These are phyloP conservation scores for Drosophila chauvacae DNA, from an alignment of 1,140 invertebrate genomes.

Conservation along the genomic window DNA sequence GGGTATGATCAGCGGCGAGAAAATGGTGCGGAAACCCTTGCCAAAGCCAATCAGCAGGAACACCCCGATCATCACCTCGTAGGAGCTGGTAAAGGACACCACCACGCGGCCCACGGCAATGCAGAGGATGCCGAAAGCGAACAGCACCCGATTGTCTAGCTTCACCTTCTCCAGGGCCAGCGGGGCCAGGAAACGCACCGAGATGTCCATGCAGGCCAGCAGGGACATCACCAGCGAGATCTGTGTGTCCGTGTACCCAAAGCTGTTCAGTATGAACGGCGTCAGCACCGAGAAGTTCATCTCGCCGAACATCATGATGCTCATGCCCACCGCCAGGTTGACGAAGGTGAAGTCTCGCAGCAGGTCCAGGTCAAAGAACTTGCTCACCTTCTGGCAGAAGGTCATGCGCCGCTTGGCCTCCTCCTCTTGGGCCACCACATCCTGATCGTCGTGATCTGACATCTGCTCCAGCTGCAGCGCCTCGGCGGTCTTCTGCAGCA, in stretches of 20 bases:
- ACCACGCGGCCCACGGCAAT: conserved; percentile 87
- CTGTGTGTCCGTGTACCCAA: conserved; percentile 85
- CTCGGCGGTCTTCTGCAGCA: conserved; percentile 62
- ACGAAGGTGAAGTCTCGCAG: conserved; percentile 88
- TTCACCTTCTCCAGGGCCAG: conserved; percentile 87
- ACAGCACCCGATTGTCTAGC: conserved; percentile 88
- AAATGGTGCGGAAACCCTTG: conserved; percentile 89
- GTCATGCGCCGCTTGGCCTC: conserved; percentile 77
- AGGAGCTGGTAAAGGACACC: conserved; percentile 65
- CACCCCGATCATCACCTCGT: conserved; percentile 58
- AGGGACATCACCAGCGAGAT: conserved; percentile 87
- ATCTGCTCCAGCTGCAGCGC: conserved; percentile 41
- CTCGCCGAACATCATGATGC: conserved; percentile 88
- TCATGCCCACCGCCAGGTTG: conserved; percentile 88
- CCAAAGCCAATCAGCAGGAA: conserved; percentile 86
- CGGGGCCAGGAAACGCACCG: conserved; percentile 87
- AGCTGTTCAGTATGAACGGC: conserved; percentile 88
- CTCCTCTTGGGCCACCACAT: conserved; percentile 50
- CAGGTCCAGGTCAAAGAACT: conserved; percentile 89
- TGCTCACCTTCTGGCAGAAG: conserved; percentile 85
- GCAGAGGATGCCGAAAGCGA: conserved; percentile 87
- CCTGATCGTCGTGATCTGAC: conserved; percentile 5
- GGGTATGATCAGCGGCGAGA: conserved; percentile 88
- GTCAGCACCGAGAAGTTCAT: conserved; percentile 89
- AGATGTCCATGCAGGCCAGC: conserved; percentile 86